Evolutionary conservation across 2,888 invertebrate genomes (phyloP).

Genomic region (Gortyna flavago): DNA sequence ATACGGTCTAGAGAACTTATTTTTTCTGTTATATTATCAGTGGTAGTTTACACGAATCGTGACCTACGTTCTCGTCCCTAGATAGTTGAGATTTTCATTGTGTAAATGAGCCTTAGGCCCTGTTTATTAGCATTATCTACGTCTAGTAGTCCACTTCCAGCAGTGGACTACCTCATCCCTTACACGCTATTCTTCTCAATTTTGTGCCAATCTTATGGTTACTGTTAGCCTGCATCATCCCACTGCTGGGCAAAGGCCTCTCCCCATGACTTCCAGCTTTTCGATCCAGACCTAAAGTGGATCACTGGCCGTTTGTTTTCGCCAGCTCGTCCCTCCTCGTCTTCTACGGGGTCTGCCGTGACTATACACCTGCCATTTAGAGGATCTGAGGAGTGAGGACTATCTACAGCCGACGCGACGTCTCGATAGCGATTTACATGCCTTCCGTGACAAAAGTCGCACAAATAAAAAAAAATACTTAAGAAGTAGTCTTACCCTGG

Average conservation of each 20-base stretch:
- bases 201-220: neutral
- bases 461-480: neutral
- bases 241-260: no score
- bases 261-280: no score
- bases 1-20: no score
- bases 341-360: neutral
- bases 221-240: no score
- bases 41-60: no score
- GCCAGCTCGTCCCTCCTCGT: no score
- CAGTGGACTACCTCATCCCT: neutral
- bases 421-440: neutral
- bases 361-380: neutral
- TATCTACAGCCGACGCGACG: neutral
- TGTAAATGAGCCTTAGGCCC: neutral
- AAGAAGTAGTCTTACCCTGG: constrained; percentile 72
- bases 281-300: no score
- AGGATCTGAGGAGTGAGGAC: no score
- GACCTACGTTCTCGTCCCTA: neutral
- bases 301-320: no score
- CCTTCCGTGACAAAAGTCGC: neutral
- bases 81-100: neutral
- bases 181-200: neutral
- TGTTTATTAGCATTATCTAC: neutral
- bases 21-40: no score
- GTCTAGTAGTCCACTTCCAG: neutral